A percentile compares a stretch with the other conserved stretches of the same genome.
Conservation (phyloP, 2,113 vertebrate species). For the Uria lomvia region DNA sequence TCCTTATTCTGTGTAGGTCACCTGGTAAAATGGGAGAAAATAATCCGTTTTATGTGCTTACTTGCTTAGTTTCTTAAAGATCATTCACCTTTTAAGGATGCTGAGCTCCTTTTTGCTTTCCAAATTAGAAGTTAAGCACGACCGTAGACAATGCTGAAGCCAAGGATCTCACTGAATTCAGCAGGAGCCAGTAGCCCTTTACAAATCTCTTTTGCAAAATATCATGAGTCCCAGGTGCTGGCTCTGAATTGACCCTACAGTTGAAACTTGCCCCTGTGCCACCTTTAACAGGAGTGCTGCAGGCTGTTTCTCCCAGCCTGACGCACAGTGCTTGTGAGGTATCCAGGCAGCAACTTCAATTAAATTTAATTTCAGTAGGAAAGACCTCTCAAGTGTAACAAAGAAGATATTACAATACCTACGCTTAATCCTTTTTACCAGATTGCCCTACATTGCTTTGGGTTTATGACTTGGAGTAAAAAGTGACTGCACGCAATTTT, state of each 20-base stretch:
- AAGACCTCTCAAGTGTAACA: conserved; percentile 31
- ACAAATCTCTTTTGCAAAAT: neutral
- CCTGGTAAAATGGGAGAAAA: neutral
- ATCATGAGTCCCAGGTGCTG: neutral
- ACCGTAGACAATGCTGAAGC: neutral
- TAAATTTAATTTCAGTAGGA: conserved; percentile 29
- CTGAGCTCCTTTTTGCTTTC: neutral
- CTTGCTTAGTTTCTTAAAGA: neutral
- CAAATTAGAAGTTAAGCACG: neutral
- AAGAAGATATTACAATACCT: conserved; percentile 11
- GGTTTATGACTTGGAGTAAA: neutral
- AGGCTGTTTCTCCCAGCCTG: neutral
- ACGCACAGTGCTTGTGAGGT: neutral
- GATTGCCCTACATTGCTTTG: neutral
- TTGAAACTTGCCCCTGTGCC: neutral
- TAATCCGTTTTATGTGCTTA: neutral
- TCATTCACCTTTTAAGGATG: neutral
- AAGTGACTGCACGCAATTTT: neutral
- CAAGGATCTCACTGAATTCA: neutral
- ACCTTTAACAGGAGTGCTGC: neutral
- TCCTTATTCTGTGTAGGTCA: neutral
- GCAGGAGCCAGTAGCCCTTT: neutral
- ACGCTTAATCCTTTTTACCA: conserved; percentile 18
- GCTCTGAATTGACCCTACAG: neutral
- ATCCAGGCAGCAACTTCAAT: conserved; percentile 26